Evolutionary conservation across 2,797 vertebrate species (phyloP).

Genomic region (Enteromius fasciolatus): DNA sequence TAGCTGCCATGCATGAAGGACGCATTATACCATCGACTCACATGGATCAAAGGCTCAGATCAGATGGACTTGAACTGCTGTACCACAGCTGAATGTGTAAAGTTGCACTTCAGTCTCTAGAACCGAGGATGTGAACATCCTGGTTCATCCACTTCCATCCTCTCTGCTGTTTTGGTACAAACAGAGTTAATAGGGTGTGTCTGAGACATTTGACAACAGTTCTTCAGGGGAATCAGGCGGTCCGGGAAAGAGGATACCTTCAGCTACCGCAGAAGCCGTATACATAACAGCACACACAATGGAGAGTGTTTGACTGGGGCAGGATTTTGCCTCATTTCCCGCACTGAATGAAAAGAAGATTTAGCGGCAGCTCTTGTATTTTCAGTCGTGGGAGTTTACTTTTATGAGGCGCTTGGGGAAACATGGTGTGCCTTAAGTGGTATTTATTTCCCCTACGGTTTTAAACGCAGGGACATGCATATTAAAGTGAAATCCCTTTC

Average conservation of each 20-base stretch:
- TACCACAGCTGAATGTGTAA: conserved; percentile 45
- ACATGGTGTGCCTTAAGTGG: conserved; percentile 61
- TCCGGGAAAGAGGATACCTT: conserved; percentile 54
- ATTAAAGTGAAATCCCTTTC: conserved; percentile 73
- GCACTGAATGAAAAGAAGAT: conserved; percentile 44
- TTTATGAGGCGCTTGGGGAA: conserved; percentile 66
- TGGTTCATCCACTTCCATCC: conserved; percentile 50
- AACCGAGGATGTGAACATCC: conserved; percentile 53
- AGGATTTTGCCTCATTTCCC: conserved; percentile 37
- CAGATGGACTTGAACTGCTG: conserved; percentile 63
- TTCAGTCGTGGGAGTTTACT: conserved; percentile 64
- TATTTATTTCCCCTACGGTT: conserved; percentile 70
- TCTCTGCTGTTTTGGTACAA: conserved; percentile 56
- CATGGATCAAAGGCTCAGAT: conserved; percentile 66
- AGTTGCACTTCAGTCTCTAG: conserved; percentile 57
- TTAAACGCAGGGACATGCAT: conserved; percentile 75
- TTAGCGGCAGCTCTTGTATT: conserved; percentile 45
- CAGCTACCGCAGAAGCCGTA: conserved; percentile 52
- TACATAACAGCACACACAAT: conserved; percentile 56
- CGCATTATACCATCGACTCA: conserved; percentile 64
- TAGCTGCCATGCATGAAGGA: conserved; percentile 62
- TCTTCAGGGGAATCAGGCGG: conserved; percentile 49
- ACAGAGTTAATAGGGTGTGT: conserved; percentile 61
- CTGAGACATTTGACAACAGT: conserved; percentile 58
- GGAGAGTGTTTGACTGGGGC: conserved; percentile 37